Conservation (phyloP, 2,113 vertebrate species). For the Passer domesticus region DNA sequence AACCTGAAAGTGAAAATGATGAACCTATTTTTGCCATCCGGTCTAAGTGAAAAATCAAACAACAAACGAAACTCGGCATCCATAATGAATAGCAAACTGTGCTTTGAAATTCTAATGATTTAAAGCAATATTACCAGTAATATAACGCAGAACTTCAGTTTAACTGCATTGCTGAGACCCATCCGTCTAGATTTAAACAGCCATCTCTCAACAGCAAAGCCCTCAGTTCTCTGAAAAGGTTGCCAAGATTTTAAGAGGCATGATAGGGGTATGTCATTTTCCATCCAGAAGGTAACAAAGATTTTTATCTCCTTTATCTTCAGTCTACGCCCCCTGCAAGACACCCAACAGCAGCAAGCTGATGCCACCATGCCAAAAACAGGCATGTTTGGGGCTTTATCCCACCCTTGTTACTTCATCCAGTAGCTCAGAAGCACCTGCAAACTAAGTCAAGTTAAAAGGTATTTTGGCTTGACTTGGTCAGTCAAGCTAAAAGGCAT, state of each 20-base stretch:
- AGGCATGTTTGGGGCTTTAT: background rate
- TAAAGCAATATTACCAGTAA: constrained; percentile 26
- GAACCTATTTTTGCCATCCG: constrained; percentile 22
- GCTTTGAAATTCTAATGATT: constrained; percentile 41
- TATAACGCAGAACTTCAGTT: constrained; percentile 18
- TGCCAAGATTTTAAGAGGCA: background rate
- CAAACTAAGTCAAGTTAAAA: background rate
- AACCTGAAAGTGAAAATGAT: constrained; percentile 43
- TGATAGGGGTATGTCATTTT: background rate
- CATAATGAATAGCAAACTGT: constrained; percentile 37
- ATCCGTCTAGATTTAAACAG: constrained; percentile 37
- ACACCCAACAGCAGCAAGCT: background rate
- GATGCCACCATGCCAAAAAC: background rate
- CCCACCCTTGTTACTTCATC: background rate
- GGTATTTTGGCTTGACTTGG: background rate
- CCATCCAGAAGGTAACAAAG: background rate
- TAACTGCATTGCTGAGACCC: background rate
- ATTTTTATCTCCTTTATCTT: background rate
- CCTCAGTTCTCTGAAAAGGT: background rate
- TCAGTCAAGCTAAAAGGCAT: background rate
- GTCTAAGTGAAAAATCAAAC: constrained; percentile 48
- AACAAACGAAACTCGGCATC: background rate
- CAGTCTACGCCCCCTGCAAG: background rate
- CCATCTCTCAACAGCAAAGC: constrained; percentile 3
- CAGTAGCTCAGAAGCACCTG: background rate